phyloP scores from a whole-genome alignment of 2,888 invertebrate species.

The Cryptocephalus moraei region DNA sequence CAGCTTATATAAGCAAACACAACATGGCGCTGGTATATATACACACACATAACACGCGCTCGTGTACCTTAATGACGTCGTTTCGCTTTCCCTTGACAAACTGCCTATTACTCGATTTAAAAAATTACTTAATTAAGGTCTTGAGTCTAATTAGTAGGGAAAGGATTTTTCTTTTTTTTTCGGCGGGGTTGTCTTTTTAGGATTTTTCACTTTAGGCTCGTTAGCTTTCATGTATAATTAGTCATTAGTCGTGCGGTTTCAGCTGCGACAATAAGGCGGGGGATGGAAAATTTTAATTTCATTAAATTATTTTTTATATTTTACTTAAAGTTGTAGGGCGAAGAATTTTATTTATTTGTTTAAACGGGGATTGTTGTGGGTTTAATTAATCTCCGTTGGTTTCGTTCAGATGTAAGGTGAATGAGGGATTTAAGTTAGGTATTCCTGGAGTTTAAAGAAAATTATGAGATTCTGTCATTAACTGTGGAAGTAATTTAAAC shows the following conservation, averaged over 20 bases:
- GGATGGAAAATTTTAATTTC: neutral
- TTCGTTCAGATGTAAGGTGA: too few species aligned
- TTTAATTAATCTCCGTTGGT: too few species aligned
- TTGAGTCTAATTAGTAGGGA: constrained; percentile 52
- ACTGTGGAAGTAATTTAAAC: too few species aligned
- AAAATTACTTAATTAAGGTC: constrained; percentile 58
- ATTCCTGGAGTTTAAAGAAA: too few species aligned
- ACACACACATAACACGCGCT: constrained; percentile 11
- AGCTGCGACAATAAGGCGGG: neutral
- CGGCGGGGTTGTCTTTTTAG: constrained; percentile 10
- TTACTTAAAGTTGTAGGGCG: neutral
- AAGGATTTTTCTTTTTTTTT: constrained; percentile 32
- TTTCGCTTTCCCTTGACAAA: constrained; percentile 25
- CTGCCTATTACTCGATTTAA: constrained; percentile 44
- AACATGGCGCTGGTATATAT: neutral
- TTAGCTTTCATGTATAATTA: constrained; percentile 26
- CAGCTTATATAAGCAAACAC: constrained; percentile 16
- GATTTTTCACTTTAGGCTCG: constrained; percentile 33
- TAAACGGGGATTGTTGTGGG: too few species aligned
- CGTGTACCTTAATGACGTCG: constrained; percentile 18
- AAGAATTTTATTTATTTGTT: neutral
- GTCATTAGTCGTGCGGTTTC: constrained; percentile 9
- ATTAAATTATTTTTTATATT: neutral
- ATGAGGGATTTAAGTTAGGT: too few species aligned
- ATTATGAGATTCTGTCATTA: too few species aligned